phyloP scores from a whole-genome alignment of 2,797 vertebrate genomes.

The Acanthurus lineatus region DNA sequence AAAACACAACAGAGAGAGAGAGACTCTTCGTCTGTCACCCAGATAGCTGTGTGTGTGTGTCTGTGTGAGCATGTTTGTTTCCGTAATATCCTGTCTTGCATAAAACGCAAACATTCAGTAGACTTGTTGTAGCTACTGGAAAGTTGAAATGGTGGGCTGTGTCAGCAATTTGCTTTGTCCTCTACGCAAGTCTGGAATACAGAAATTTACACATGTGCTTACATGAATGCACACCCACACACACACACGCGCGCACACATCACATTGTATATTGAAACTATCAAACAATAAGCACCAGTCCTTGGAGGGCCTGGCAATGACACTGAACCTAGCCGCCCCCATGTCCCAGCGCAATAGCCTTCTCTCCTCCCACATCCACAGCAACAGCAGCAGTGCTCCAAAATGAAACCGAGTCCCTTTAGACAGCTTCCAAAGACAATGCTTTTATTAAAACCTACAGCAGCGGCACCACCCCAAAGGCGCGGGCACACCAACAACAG shows the following conservation, averaged over 20 bases:
- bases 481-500: slow-evolving; percentile 76
- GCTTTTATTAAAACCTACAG: slow-evolving; percentile 90
- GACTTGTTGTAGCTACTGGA: slow-evolving; percentile 43
- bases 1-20: slow-evolving; percentile 32
- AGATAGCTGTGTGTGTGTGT: slow-evolving; percentile 28
- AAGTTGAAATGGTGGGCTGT: slow-evolving; percentile 39
- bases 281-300: slow-evolving; percentile 86
- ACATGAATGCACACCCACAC: slow-evolving; percentile 41
- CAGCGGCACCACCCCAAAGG: slow-evolving; percentile 79
- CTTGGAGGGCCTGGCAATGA: slow-evolving; percentile 80
- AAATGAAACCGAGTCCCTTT: slow-evolving; percentile 85
- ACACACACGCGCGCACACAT: slow-evolving; percentile 13
- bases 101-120: slow-evolving; percentile 38
- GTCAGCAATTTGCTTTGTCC: slow-evolving; percentile 53
- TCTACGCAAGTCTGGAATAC: slow-evolving; percentile 23
- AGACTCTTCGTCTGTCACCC: slow-evolving; percentile 38
- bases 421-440: slow-evolving; percentile 88
- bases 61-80: slow-evolving; percentile 35
- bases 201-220: slow-evolving; percentile 52
- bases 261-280: slow-evolving; percentile 84
- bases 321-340: slow-evolving; percentile 82
- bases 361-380: slow-evolving; percentile 75
- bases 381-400: slow-evolving; percentile 72
- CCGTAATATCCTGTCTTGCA: slow-evolving; percentile 36
- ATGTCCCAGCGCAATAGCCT: slow-evolving; percentile 81